Conservation (phyloP, 2,797 vertebrate genomes). For the Takifugu ocellatus region DNA sequence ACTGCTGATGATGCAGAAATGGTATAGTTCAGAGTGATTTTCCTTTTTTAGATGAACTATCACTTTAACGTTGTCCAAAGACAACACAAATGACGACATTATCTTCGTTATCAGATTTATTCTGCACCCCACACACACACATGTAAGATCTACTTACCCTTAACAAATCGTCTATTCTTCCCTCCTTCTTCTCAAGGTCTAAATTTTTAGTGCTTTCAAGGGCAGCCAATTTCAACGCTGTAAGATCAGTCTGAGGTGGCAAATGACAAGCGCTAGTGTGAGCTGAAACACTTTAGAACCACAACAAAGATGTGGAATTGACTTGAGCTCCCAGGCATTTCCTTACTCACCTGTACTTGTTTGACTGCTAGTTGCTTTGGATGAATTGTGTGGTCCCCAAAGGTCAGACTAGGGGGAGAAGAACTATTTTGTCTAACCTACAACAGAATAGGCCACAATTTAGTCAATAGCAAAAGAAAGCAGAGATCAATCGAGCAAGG, state of each 20-base stretch:
- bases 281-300: not conserved
- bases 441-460: constrained; percentile 41
- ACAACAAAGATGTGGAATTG: not conserved
- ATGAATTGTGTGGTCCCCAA: constrained; percentile 91
- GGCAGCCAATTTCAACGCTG: constrained; percentile 94
- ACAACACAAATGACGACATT: not conserved
- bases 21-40: no score
- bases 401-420: constrained; percentile 93
- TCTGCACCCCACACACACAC: not conserved
- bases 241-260: constrained; percentile 89
- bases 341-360: constrained; percentile 86
- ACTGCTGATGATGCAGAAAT: no score
- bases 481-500: not conserved
- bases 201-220: constrained; percentile 99
- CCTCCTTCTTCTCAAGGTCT: constrained; percentile 99
- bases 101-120: not conserved
- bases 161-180: constrained; percentile 97
- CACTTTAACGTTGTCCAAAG: not conserved
- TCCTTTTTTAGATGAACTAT: not conserved
- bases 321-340: not conserved
- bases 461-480: constrained; percentile 1
- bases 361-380: constrained; percentile 94
- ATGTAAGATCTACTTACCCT: constrained; percentile 79
- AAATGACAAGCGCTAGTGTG: constrained; percentile 4
- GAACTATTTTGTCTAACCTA: constrained; percentile 96